Conservation (phyloP, 2,888 invertebrate genomes). For the Lydus trimaculatus region DNA sequence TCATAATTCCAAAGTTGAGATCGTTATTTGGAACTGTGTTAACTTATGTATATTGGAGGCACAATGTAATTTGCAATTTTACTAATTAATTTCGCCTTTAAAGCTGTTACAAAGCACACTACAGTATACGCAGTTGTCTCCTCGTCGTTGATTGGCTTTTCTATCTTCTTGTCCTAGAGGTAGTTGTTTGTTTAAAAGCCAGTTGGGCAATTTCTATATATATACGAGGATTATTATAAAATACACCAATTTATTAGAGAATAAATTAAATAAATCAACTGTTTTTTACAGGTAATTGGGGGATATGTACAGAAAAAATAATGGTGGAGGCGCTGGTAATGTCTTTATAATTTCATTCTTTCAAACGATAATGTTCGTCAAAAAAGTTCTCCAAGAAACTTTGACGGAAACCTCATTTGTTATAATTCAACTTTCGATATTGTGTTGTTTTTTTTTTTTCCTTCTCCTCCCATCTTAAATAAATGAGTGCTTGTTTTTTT, state of each 20-base stretch:
- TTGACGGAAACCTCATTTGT: too few species aligned
- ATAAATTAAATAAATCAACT: background rate
- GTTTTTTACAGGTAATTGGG: background rate
- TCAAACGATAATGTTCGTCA: background rate
- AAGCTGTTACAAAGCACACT: background rate
- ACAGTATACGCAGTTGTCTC: background rate
- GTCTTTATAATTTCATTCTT: background rate
- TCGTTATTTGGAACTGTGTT: background rate
- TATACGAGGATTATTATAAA: background rate
- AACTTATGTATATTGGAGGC: background rate
- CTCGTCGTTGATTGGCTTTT: background rate
- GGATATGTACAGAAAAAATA: background rate
- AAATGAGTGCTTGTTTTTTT: background rate
- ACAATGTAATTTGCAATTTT: background rate
- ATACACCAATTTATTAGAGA: background rate
- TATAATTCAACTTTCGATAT: background rate
- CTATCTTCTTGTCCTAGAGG: background rate
- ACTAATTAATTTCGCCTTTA: background rate
- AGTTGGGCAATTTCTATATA: background rate
- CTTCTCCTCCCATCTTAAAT: too few species aligned
- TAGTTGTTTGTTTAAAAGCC: background rate
- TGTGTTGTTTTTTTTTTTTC: too few species aligned
- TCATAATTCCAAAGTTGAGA: too few species aligned
- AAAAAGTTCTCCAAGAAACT: background rate
- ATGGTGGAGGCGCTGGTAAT: background rate